Evolutionary conservation across 2,113 vertebrate genomes (phyloP).

Genomic region (Trogon melanurus): DNA sequence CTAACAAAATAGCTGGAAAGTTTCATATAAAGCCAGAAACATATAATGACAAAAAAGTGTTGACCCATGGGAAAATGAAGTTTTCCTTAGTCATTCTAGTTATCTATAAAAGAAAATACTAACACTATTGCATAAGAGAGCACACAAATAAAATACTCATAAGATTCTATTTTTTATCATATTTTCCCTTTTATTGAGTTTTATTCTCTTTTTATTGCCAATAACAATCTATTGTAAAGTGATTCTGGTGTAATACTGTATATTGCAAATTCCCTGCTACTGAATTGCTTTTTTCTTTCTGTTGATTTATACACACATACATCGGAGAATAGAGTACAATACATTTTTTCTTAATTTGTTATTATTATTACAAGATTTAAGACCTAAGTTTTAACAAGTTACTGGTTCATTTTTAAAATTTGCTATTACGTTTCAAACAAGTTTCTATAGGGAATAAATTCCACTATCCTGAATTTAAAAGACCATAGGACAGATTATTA

Average conservation of each 20-base stretch:
- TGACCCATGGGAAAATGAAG: neutral
- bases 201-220: conserved; percentile 44
- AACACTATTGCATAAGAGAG: neutral
- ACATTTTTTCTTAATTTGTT: neutral
- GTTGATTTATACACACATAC: neutral
- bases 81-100: neutral
- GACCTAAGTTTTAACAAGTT: neutral
- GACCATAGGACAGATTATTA: neutral
- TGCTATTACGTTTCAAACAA: neutral
- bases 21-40: neutral
- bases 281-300: neutral
- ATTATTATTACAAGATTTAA: neutral
- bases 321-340: neutral
- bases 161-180: neutral
- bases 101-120: neutral
- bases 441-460: neutral
- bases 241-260: neutral
- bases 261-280: neutral
- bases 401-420: neutral
- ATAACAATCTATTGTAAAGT: conserved; percentile 11
- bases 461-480: neutral
- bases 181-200: conserved; percentile 36
- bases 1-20: neutral
- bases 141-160: neutral
- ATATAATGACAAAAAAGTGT: neutral